Evolutionary conservation across 37 sponge, comb jelly and placozoan genomes (phyloP).

Genomic region (Oopsacas minuta): DNA sequence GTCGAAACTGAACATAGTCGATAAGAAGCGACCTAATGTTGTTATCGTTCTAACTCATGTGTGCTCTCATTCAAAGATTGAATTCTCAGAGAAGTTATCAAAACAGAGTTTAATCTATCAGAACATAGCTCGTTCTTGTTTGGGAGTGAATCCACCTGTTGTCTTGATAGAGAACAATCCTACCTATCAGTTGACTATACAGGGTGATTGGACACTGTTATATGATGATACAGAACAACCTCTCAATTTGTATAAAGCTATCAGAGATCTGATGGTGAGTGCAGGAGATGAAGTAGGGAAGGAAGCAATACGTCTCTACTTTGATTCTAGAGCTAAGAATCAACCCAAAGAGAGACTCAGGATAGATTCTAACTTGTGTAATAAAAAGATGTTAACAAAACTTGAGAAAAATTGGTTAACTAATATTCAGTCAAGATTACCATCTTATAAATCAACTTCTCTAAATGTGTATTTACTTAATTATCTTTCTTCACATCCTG

Average conservation of each 20-base stretch:
- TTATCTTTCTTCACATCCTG: neutral
- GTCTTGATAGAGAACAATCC: neutral
- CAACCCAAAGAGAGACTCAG: neutral
- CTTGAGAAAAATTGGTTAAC: neutral
- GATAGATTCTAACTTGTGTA: neutral
- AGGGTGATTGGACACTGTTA: neutral
- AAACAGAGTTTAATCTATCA: neutral
- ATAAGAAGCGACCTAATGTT: neutral
- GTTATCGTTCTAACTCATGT: conserved; percentile 2
- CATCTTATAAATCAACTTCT: neutral
- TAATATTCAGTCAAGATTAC: neutral
- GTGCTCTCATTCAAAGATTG: neutral
- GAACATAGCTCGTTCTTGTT: neutral
- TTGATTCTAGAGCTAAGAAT: neutral
- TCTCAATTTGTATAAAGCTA: neutral
- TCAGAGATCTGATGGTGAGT: neutral
- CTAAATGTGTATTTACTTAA: neutral
- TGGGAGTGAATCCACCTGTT: neutral
- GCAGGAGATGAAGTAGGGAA: neutral
- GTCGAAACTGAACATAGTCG: neutral
- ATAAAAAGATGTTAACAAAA: neutral
- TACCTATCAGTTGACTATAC: neutral
- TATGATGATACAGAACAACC: conserved; percentile 7
- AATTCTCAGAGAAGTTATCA: neutral
- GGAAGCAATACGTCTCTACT: neutral